Base-by-base conservation (phyloP, 2,888 invertebrate species). In the Polymixis lichenea region DNA sequence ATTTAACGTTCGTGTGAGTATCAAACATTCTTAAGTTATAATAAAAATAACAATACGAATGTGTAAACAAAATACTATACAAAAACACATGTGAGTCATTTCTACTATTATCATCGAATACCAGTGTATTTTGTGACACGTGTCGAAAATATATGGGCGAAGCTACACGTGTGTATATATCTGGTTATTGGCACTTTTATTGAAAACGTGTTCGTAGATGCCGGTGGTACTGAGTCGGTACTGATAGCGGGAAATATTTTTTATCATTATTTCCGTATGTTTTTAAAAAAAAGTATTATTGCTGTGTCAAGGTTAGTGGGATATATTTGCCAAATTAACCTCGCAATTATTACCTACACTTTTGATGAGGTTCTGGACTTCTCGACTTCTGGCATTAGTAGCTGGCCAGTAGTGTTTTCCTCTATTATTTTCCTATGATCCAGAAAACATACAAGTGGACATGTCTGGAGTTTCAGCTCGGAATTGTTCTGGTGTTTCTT, bases 81-180 rank as follows among this genome's bases (percentile, higher is more conserved):
- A 66, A 65, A 73, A 77, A 73, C 81, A 81, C 9, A 38, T 65
- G 61, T 81, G 75, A 84, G 60, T 84, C 78, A 85, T 73, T 67
- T 46, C 13, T n/a, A n/a, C 32, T 66, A 53, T 46, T 28, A 67
- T 53, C 8, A 64, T 55, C 11, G 32, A 1, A 9, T 5, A 60
- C 68, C 64, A 77, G 32, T 75, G 19, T 62, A 46, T 55, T 58
- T 65, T 43, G n/a, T n/a, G 85, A 86, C 55, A 68, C 70, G 32
- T 60, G 77, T 65, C 32, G 46, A 13, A 49, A 17, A 51, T 53
- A 13, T 8, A 15, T 22, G 53, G 67, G n/a, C 56, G 15, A 2
- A 43, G 15, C 1, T 22, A 19, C 19, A 66, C 7, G 62, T 75
- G 60, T 69, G 51, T 66, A 55, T 60, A 5, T 53, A 38, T 25